Evolutionary conservation across 2,797 vertebrate species (phyloP), one percentile per base, ranked within the genome.

Genomic region (Acanthurus leucopareius): DNA sequence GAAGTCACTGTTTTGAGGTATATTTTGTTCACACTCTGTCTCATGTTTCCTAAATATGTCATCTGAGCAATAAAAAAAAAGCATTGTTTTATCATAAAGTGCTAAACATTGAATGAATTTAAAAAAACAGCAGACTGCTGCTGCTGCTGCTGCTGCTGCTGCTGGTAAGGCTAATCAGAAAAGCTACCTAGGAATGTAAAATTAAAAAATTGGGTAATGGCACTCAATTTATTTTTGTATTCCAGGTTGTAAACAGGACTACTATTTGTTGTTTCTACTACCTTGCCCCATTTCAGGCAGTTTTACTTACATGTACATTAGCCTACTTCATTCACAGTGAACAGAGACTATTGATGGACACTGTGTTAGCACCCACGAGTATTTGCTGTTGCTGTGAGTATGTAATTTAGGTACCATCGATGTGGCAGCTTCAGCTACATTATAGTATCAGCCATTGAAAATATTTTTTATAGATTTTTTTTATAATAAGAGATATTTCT

Each of bases 1-100:
- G 69, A 85, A 80, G 77, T 92, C 88, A 86, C 77, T 86, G 83
- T 88, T 89, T 77, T 95, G 93, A 92, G 92, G 93, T 94, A 94
- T 92, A 90, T 92, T 91, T 90, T 88, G 88, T 88, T 92, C 73
- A 85, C 54, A 85, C 86, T 57, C 74, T 61, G 38, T 87, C 68
- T 79, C n/a, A 35, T 76, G 77, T 85, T 83, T 79, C 51, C 68
- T 82, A 85, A 88, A 86, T 81, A 76, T 82, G 67, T 68, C 52
- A 65, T 85, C 73, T 69, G 73, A 86, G 82, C 40, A 25, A 78
- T 51, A 76, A 49, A 56, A 53, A 52, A 72, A 83, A 89, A 91
- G 74, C 80, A 85, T 85, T 66, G 59, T 77, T 86, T 90, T 62
- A 60, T 86, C 56, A 86, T 93, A 94, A 94, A 92, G 93, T 95